Evolutionary conservation across 1,140 invertebrate species (phyloP).

Genomic region (Cotesia chilonis): DNA sequence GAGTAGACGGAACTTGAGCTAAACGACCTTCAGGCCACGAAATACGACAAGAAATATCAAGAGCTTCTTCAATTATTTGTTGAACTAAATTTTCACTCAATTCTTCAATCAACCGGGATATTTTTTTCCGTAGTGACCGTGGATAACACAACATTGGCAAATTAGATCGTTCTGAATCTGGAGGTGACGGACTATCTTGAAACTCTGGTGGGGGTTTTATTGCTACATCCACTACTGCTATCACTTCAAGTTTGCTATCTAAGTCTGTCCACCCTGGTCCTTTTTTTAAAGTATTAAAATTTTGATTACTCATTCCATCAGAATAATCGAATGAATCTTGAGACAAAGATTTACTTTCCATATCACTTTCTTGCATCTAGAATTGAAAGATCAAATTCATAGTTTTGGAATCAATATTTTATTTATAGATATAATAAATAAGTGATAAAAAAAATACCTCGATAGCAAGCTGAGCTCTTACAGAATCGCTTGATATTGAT

Average conservation of each 20-base stretch:
- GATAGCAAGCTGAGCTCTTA: constrained; percentile 62
- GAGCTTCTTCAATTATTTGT: constrained; percentile 57
- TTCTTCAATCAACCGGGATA: constrained; percentile 52
- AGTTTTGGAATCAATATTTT: neutral
- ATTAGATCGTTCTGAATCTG: constrained; percentile 56
- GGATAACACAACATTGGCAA: constrained; percentile 54
- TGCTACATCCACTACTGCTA: constrained; percentile 65
- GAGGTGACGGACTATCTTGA: constrained; percentile 71
- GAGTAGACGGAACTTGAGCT: constrained; percentile 31
- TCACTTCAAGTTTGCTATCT: constrained; percentile 55
- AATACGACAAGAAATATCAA: constrained; percentile 58
- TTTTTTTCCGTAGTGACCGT: constrained; percentile 45
- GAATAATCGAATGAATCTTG: constrained; percentile 75
- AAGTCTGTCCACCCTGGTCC: constrained; percentile 70
- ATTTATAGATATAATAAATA: constrained; percentile 8
- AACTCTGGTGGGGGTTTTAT: constrained; percentile 84
- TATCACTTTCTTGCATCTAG: constrained; percentile 74
- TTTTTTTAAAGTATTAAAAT: constrained; percentile 84
- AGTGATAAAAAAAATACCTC: constrained; percentile 48
- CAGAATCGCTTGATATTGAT: constrained; percentile 65
- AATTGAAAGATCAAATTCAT: constrained; percentile 21
- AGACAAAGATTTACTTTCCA: constrained; percentile 71
- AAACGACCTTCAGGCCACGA: constrained; percentile 58
- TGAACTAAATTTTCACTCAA: constrained; percentile 56
- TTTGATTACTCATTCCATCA: constrained; percentile 77